Evolutionary conservation across 2,113 vertebrate genomes (phyloP), one percentile per base, ranked within the genome.

Genomic region (Thinocorus orbignyianus): DNA sequence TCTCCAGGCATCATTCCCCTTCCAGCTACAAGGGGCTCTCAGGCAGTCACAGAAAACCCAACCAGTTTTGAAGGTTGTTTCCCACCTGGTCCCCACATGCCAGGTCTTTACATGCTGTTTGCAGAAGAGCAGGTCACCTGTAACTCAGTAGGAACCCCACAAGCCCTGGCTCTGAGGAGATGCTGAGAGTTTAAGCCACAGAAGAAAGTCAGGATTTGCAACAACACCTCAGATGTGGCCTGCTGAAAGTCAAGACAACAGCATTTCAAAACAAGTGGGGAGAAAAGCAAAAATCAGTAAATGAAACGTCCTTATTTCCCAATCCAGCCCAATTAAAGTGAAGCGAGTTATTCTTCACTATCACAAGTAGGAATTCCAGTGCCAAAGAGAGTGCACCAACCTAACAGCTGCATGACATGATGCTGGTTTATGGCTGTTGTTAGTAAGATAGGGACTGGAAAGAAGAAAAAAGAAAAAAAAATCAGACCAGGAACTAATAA

Each of bases 21-120:
- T 17, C 24, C 6, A 12, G 7, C 46, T 44, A 11, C 9, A 17
- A 68, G 9, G 17, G 81, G 23, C 17, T 87, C 68, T 78, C 74
- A 57, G 31, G 26, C 3, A 16, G 46, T 10, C 52, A 79, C 8
- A 11, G 57, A 84, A 86, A 86, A 17, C 11, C 35, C 41, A 48
- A 49, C 13, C 48, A 33, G 61, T 14, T 68, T 57, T 57, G 58
- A 77, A 88, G 48, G 35, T 41, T 48, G 10, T 37, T 81, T 90
- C 66, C 51, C 85, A 44, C 35, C 16, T 35, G n/a, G 46, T 68
- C 7, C 42, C 25, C 41, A 6, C 7, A 8, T n/a, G 69, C 48
- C 16, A 7, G n/a, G 39, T 60, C 68, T 39, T 58, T 17, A 25
- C 6, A 1, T 0, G 0, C n/a, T 16, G 14, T 37, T 37, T 55